Conservation (phyloP, 2,797 vertebrate species). For the Pipistrellus nathusii region DNA sequence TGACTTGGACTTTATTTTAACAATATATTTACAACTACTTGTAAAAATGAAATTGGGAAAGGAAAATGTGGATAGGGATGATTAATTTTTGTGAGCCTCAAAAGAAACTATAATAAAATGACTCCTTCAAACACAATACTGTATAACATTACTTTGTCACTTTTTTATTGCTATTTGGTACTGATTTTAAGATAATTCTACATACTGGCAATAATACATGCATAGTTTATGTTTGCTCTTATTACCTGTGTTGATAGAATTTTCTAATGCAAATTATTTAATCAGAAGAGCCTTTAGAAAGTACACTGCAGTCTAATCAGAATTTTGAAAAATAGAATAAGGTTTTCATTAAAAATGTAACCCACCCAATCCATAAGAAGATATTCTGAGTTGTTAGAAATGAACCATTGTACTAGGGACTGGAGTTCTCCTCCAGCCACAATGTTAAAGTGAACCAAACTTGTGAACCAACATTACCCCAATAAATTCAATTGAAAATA, state of each 20-base stretch:
- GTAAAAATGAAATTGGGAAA: neutral
- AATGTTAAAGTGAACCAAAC: neutral
- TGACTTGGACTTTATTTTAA: conserved; percentile 8
- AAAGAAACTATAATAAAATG: conserved; percentile 44
- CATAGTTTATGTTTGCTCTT: neutral
- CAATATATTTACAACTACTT: neutral
- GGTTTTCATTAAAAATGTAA: conserved; percentile 40
- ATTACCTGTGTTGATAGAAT: neutral
- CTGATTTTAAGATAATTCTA: conserved; percentile 26
- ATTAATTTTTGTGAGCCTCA: conserved; percentile 20
- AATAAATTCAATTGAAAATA: no score
- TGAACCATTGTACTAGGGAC: neutral
- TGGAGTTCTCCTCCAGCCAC: neutral
- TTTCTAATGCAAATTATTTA: conserved; percentile 58
- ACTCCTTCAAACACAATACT: conserved; percentile 36
- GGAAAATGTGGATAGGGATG: conserved; percentile 5
- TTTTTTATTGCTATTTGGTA: neutral
- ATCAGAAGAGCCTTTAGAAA: conserved; percentile 30
- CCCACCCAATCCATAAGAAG: neutral
- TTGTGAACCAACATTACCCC: neutral
- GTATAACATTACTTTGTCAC: neutral
- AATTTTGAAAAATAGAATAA: conserved; percentile 46
- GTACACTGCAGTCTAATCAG: neutral
- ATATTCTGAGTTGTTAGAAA: conserved; percentile 3
- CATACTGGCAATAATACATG: neutral